Evolutionary conservation across 1,140 invertebrate species (phyloP).

Genomic region (Mercenaria mercenaria): DNA sequence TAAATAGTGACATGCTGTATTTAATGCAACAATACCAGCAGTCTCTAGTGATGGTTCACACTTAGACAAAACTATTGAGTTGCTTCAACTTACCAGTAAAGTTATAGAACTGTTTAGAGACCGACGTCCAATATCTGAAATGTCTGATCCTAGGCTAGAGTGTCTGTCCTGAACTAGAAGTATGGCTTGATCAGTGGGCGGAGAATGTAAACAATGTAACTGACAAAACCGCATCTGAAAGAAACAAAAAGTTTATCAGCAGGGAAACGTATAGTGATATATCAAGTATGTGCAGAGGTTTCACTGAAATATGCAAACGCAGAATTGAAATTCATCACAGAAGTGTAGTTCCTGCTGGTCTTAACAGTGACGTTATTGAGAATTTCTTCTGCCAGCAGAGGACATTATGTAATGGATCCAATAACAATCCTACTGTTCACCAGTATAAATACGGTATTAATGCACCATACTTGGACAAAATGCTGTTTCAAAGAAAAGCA

Average conservation of each 20-base stretch:
- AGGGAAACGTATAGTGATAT: constrained; percentile 46
- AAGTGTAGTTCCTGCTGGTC: constrained; percentile 56
- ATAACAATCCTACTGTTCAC: constrained; percentile 63
- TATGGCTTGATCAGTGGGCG: constrained; percentile 38
- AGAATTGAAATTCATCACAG: constrained; percentile 54
- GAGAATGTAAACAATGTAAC: neutral
- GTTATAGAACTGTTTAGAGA: neutral
- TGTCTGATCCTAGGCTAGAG: neutral
- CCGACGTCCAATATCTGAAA: too few species aligned
- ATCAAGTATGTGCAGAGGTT: constrained; percentile 54
- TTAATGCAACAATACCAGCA: neutral
- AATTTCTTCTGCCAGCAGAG: constrained; percentile 53
- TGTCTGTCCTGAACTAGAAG: constrained; percentile 14
- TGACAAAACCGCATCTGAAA: neutral
- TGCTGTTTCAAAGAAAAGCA: constrained; percentile 19
- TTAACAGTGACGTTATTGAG: constrained; percentile 53
- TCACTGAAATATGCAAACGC: constrained; percentile 54
- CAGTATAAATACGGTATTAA: constrained; percentile 25
- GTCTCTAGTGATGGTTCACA: constrained; percentile 18
- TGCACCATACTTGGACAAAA: constrained; percentile 22
- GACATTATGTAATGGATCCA: constrained; percentile 63
- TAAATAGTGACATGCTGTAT: constrained; percentile 56
- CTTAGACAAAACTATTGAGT: constrained; percentile 19
- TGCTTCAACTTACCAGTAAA: constrained; percentile 18
- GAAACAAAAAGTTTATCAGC: constrained; percentile 4